These are phyloP conservation scores for Leucophenga montana DNA, from an alignment of 2,888 invertebrate genomes.

Conservation along the genomic window DNA sequence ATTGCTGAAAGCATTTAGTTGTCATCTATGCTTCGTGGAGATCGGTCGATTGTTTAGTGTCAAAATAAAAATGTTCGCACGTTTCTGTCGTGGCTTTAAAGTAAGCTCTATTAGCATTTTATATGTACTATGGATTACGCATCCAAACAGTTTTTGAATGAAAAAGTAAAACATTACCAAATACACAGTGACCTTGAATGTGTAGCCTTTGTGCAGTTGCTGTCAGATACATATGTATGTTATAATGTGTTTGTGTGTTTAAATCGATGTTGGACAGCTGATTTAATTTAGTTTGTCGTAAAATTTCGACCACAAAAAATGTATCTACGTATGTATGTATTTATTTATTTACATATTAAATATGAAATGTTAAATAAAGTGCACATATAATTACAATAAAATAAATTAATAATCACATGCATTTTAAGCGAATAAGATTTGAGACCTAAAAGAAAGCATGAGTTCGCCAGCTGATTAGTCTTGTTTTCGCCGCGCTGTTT, in stretches of 20 bases:
- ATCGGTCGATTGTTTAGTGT: not conserved
- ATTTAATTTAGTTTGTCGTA: not conserved
- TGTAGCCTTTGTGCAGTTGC: slow-evolving; percentile 26
- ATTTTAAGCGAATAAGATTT: too few species aligned
- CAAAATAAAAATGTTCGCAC: slow-evolving; percentile 57
- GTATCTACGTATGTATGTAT: too few species aligned
- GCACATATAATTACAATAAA: too few species aligned
- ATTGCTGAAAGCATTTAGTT: not conserved
- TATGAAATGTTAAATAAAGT: too few species aligned
- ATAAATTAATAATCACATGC: too few species aligned
- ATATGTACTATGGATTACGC: not conserved
- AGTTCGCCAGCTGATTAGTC: too few species aligned
- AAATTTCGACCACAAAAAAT: too few species aligned
- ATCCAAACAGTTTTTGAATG: slow-evolving; percentile 23
- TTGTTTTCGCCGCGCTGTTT: too few species aligned
- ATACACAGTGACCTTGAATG: slow-evolving; percentile 38
- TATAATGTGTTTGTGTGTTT: too few species aligned
- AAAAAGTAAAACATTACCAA: slow-evolving; percentile 13
- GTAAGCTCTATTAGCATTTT: slow-evolving; percentile 50
- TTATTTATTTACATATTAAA: too few species aligned
- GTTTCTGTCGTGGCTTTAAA: slow-evolving; percentile 64
- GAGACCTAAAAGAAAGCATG: too few species aligned
- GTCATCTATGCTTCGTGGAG: slow-evolving; percentile 31
- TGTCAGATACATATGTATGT: too few species aligned
- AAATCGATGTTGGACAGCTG: not conserved